These are phyloP conservation scores for Diadegma fenestrale DNA, from an alignment of 2,888 invertebrate species.

Conservation along the genomic window DNA sequence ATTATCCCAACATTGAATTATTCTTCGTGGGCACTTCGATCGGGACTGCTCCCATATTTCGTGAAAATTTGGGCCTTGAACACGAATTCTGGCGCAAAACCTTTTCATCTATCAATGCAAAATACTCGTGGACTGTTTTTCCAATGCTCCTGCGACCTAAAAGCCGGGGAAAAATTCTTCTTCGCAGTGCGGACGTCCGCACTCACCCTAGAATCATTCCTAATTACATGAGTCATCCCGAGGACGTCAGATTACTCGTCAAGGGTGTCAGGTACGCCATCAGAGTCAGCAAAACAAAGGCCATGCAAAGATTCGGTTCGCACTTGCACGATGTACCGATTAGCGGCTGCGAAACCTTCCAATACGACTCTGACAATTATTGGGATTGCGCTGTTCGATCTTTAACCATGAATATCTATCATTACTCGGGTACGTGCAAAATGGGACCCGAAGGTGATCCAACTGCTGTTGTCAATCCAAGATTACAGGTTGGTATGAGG, in stretches of 20 bases:
- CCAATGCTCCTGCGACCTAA: constrained; percentile 88
- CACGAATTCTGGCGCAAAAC: constrained; percentile 87
- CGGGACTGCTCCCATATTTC: constrained; percentile 86
- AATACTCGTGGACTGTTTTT: constrained; percentile 77
- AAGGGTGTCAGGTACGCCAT: constrained; percentile 86
- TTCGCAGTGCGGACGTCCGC: constrained; percentile 88
- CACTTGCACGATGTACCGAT: constrained; percentile 85
- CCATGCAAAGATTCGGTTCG: constrained; percentile 87
- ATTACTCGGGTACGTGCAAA: constrained; percentile 88
- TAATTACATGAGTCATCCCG: constrained; percentile 88
- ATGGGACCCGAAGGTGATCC: constrained; percentile 88
- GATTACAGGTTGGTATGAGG: constrained; percentile 85
- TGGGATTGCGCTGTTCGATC: constrained; percentile 88
- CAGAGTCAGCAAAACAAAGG: constrained; percentile 86
- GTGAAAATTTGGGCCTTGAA: constrained; percentile 86
- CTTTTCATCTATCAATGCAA: constrained; percentile 86
- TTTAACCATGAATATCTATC: constrained; percentile 87
- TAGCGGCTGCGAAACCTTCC: constrained; percentile 85
- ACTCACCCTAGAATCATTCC: constrained; percentile 88
- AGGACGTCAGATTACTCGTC: constrained; percentile 87
- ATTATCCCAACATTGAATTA: constrained; percentile 90
- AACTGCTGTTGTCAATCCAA: constrained; percentile 88
- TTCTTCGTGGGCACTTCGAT: constrained; percentile 88
- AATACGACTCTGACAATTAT: constrained; percentile 86
- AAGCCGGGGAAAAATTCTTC: constrained; percentile 88